These are phyloP conservation scores for Alouatta palliata DNA, from an alignment of 2,113 vertebrate genomes.

Conservation along the genomic window DNA sequence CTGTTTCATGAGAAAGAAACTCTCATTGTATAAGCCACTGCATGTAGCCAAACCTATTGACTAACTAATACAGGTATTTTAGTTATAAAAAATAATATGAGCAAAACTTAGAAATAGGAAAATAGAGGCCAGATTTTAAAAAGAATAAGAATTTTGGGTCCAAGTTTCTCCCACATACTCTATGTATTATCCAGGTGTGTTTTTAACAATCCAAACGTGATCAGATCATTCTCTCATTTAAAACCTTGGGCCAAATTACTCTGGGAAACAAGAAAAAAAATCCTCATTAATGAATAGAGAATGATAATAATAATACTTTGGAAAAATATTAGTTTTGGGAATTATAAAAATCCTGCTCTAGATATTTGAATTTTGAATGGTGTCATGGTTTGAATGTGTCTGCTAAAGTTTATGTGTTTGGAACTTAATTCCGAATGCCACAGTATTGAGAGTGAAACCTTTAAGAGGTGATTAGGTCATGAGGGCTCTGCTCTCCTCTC, in stretches of 20 bases:
- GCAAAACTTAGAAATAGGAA: neutral
- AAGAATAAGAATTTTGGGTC: slow-evolving; percentile 5
- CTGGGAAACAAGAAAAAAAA: neutral
- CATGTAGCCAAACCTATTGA: neutral
- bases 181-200: neutral
- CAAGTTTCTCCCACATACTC: neutral
- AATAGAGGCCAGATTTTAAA: neutral
- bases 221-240: neutral
- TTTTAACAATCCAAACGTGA: slow-evolving; percentile 1
- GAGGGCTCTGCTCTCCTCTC: neutral
- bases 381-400: neutral
- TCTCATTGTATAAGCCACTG: neutral
- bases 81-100: slow-evolving; percentile 1
- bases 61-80: neutral
- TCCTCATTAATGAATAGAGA: neutral
- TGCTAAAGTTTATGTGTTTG: neutral
- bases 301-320: neutral
- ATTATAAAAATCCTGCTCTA: neutral
- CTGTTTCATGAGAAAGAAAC: neutral
- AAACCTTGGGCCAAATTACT: neutral
- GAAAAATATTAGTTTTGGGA: neutral
- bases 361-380: neutral
- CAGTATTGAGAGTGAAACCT: neutral
- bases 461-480: neutral
- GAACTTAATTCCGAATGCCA: neutral